Percentiles rank a stretch among this genome's conserved stretches.
These are phyloP conservation scores for Recurvirostra avosetta DNA, from an alignment of 2,113 vertebrate species.

Conservation along the genomic window DNA sequence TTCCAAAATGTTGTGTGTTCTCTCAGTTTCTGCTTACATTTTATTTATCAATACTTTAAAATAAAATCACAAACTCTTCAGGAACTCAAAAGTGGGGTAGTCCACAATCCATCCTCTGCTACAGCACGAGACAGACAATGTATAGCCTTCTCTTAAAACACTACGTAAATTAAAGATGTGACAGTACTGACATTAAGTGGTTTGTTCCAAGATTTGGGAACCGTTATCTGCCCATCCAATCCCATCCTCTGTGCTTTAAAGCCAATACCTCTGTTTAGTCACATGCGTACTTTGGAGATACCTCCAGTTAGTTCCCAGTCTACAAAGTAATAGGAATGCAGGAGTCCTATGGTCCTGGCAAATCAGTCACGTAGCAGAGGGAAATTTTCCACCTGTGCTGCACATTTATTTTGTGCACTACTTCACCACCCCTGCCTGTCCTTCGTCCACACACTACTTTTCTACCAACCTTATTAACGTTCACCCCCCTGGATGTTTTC, in stretches of 20 bases:
- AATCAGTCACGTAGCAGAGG: accelerated
- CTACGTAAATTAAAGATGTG: background rate
- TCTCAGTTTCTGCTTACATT: background rate
- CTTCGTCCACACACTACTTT: background rate
- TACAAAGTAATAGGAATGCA: background rate
- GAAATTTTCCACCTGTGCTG: background rate
- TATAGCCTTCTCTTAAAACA: background rate
- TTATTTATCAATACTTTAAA: background rate
- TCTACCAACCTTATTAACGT: background rate
- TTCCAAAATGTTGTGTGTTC: background rate
- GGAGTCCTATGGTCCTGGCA: background rate
- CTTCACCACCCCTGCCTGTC: background rate
- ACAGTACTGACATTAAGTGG: background rate
- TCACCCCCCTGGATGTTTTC: background rate
- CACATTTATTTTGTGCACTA: background rate
- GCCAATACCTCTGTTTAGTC: background rate
- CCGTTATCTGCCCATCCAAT: background rate
- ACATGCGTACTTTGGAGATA: background rate
- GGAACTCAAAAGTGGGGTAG: background rate
- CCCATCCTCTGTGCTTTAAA: background rate
- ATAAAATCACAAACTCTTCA: background rate
- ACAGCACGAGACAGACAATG: background rate
- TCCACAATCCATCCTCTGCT: background rate
- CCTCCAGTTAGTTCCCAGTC: background rate
- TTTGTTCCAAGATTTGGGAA: background rate